phyloP scores from a whole-genome alignment of 2,797 vertebrate species.

The Lithobates pipiens region DNA sequence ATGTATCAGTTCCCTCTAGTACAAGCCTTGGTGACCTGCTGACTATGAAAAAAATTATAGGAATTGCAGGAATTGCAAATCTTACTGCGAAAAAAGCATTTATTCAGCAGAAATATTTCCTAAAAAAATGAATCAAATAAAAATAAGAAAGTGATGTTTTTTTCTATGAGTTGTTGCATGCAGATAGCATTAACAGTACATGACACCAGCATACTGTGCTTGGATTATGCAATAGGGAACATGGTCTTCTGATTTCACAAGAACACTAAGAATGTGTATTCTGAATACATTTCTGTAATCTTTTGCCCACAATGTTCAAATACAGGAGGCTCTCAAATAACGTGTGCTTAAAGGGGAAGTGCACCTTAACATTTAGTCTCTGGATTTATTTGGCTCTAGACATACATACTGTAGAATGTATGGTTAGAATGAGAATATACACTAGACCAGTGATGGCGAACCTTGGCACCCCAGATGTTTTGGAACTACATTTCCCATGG shows the following conservation, averaged over 20 bases:
- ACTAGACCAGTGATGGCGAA: no score
- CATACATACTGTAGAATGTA: no score
- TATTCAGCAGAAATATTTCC: not conserved
- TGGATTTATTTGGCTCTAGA: not conserved
- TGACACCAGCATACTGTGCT: not conserved
- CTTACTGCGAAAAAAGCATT: not conserved
- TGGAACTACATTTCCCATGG: no score
- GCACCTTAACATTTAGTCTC: not conserved
- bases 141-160: no score
- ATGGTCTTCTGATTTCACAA: not conserved
- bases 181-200: not conserved
- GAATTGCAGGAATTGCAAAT: not conserved
- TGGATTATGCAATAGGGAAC: not conserved
- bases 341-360: no score
- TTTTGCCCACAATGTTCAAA: not conserved
- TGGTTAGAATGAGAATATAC: no score
- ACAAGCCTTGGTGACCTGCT: not conserved
- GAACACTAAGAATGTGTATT: not conserved
- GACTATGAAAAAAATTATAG: no score
- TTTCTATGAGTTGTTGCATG: not conserved
- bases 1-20: not conserved
- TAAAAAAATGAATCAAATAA: not conserved
- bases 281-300: not conserved
- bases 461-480: no score
- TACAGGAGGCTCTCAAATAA: not conserved